These are phyloP conservation scores for Scaptomyza hsui DNA, from an alignment of 1,140 invertebrate species.

Conservation along the genomic window DNA sequence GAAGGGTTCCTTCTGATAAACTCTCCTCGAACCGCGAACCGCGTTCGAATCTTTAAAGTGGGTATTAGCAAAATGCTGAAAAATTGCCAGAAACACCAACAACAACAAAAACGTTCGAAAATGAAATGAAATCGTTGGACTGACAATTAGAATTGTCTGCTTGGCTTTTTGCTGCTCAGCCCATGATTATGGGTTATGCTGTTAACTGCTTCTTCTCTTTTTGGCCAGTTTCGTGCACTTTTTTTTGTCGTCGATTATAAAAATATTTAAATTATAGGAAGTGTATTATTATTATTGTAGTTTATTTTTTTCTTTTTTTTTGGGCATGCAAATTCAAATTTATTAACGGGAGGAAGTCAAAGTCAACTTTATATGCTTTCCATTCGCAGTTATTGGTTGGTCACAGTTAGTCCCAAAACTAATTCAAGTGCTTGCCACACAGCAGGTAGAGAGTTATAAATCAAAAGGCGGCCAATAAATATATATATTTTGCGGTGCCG, in stretches of 20 bases:
- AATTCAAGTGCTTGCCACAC: constrained; percentile 21
- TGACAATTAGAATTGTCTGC: constrained; percentile 82
- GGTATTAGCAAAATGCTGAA: constrained; percentile 80
- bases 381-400: background rate
- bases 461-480: constrained; percentile 72
- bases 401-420: constrained; percentile 16
- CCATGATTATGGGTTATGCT: constrained; percentile 72
- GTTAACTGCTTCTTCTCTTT: constrained; percentile 14
- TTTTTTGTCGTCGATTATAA: constrained; percentile 60
- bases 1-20: constrained; percentile 69
- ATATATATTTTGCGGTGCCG: constrained; percentile 49
- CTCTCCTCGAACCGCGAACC: no score
- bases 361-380: background rate
- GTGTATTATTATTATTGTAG: constrained; percentile 55
- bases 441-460: constrained; percentile 60
- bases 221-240: constrained; percentile 32
- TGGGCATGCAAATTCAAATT: constrained; percentile 60
- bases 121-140: constrained; percentile 51
- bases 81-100: constrained; percentile 63
- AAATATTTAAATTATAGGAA: constrained; percentile 78
- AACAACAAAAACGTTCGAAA: constrained; percentile 28
- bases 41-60: constrained; percentile 43
- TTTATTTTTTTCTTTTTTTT: background rate
- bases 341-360: background rate
- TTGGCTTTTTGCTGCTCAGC: constrained; percentile 68